A percentile compares a stretch with the other conserved stretches of the same genome.
Evolutionary conservation across 2,113 vertebrate species (phyloP).

Genomic region (Nesoenas mayeri): DNA sequence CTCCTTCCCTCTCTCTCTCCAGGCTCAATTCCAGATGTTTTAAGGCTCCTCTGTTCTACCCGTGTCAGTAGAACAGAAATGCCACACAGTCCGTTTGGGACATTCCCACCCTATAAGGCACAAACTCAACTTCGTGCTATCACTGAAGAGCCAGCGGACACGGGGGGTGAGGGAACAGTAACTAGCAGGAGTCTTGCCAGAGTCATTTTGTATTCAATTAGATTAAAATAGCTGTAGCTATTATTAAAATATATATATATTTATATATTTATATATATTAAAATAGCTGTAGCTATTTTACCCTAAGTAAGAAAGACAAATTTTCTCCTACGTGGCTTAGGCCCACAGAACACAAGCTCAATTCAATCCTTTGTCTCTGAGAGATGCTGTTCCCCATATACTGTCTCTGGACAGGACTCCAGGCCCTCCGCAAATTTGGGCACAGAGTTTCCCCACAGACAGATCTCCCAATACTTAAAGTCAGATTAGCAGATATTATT

Average conservation of each 20-base stretch:
- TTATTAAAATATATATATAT: too few relatives aligned
- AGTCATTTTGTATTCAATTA: too few relatives aligned
- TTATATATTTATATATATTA: too few relatives aligned
- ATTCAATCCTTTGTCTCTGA: neutral
- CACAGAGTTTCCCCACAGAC: neutral
- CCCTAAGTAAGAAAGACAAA: neutral
- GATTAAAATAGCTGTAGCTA: neutral
- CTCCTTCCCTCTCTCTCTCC: neutral
- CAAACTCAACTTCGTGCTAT: neutral
- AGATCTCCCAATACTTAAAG: neutral
- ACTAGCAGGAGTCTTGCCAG: neutral
- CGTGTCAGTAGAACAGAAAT: neutral
- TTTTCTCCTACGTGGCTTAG: neutral
- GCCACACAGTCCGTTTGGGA: neutral
- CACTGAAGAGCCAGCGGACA: neutral
- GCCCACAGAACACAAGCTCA: neutral
- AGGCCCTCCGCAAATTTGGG: neutral
- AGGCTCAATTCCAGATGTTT: neutral
- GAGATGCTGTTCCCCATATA: neutral
- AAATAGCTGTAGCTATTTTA: neutral
- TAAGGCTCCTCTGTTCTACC: neutral
- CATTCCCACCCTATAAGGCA: neutral
- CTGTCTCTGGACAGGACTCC: neutral
- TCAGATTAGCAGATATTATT: neutral
- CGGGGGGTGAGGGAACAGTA: fast-evolving